These are phyloP conservation scores for Protodeltote pygarga DNA, from an alignment of 2,888 invertebrate genomes.

Conservation along the genomic window DNA sequence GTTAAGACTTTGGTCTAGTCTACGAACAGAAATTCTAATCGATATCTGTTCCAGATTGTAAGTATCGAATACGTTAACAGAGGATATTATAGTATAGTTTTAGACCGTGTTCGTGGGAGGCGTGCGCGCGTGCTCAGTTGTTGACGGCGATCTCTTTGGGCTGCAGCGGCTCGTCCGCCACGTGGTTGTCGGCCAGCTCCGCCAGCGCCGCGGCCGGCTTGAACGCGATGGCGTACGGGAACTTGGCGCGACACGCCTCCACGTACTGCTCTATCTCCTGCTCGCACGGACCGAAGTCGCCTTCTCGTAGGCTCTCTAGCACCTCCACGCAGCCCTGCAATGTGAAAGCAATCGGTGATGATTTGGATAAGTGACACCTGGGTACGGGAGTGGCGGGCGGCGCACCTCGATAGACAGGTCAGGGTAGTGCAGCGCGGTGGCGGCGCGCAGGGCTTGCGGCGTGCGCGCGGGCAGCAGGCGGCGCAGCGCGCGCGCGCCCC, in stretches of 20 bases:
- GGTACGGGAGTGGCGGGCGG: not conserved
- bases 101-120: slow-evolving; percentile 38
- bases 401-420: slow-evolving; percentile 74
- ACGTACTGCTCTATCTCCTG: slow-evolving; percentile 90
- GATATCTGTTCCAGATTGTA: slow-evolving; percentile 17
- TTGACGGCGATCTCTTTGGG: slow-evolving; percentile 64
- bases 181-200: slow-evolving; percentile 54
- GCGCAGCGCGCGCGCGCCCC: slow-evolving; percentile 94
- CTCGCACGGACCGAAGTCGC: slow-evolving; percentile 93
- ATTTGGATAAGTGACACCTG: not conserved
- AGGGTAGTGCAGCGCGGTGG: slow-evolving; percentile 66
- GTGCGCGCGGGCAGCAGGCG: slow-evolving; percentile 89
- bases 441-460: slow-evolving; percentile 58
- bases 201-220: slow-evolving; percentile 68
- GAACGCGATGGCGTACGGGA: slow-evolving; percentile 94
- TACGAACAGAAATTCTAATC: slow-evolving; percentile 28
- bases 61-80: slow-evolving; percentile 27
- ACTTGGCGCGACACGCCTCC: slow-evolving; percentile 90
- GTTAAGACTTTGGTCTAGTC: slow-evolving; percentile 36
- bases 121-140: slow-evolving; percentile 54
- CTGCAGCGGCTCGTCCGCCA: slow-evolving; percentile 50
- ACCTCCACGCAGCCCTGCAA: slow-evolving; percentile 94
- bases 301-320: slow-evolving; percentile 91
- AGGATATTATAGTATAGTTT: slow-evolving; percentile 30
- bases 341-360: not conserved